A percentile compares a stretch with the other conserved stretches of the same genome.
Conservation (phyloP, 2,797 vertebrate genomes). For the Podargus strigoides region DNA sequence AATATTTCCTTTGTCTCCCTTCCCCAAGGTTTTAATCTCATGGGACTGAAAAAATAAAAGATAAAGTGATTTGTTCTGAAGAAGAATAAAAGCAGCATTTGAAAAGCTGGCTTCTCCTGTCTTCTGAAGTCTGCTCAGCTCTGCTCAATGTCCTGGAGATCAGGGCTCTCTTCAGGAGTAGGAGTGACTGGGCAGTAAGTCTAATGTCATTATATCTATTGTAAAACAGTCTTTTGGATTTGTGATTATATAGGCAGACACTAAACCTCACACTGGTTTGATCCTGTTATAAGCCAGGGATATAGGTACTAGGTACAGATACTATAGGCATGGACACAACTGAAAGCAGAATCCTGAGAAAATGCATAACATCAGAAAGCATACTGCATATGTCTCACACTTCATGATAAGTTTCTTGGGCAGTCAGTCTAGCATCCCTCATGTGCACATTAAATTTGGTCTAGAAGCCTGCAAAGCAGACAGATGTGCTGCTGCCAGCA, state of each 20-base stretch:
- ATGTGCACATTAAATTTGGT: not conserved
- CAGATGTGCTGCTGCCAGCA: not conserved
- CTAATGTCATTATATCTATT: not conserved
- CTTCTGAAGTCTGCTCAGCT: not conserved
- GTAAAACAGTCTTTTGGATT: not conserved
- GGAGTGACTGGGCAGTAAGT: not conserved
- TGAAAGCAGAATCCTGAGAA: not conserved
- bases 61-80: not conserved
- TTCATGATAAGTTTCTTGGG: not conserved
- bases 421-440: not conserved
- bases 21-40: not conserved
- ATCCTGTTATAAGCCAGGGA: not conserved
- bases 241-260: not conserved
- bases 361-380: not conserved
- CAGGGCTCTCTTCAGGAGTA: not conserved
- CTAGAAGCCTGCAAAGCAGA: not conserved
- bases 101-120: not conserved
- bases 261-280: not conserved
- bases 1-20: not conserved
- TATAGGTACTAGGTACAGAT: not conserved
- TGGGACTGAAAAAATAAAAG: not conserved
- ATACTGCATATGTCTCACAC: not conserved
- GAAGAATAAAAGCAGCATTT: not conserved
- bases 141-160: not conserved
- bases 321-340: not conserved